Base-by-base conservation (phyloP, 2,113 vertebrate genomes). In the Aphyosemion australe region DNA sequence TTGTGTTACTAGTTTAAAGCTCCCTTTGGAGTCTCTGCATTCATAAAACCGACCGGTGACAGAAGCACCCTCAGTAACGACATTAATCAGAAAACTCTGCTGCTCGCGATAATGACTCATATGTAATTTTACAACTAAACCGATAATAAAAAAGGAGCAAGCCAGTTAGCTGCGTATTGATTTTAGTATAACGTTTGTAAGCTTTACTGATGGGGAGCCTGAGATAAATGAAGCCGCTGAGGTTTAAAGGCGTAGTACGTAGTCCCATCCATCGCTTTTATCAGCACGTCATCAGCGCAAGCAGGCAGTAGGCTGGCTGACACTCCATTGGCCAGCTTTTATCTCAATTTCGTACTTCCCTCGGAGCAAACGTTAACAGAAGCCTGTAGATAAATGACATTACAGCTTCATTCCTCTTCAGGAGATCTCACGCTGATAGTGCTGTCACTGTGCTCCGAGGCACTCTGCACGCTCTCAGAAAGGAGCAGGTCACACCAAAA, bases 361-460 rank as follows among this genome's bases (percentile, higher is more conserved):
- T 75, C 61, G 77, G 63, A 89, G 83, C 81, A 74, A 85, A 84
- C 86, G 87, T 88, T 88, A 91, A 86, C 81, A 79, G 72, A 82
- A 76, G 71, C 78, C 72, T 84, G 51, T 20, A 89, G 88, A 92
- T 91, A 90, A 92, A 93, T 90, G 79, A 85, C 86, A 86, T 90
- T 89, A 90, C 85, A 58, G 84, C 76, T 84, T 74, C 77, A 82
- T 88, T 80, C 76, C 74, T 83, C 83, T 79, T 67, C 65, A 61
- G 50, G 39, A 84, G 84, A 87, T 88, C 83, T 83, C 68, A 62
- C 76, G 60, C 80, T 78, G 84, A 85, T 88, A 84, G 43, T 10
- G 54, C 57, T 55, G 64, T 71, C 39, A 72, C 71, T 69, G 70
- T 57, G 72, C 41, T 52, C 65, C 14, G 42, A 81, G 66, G 68